A percentile compares a stretch with the other conserved stretches of the same genome.
Evolutionary conservation across 2,888 invertebrate species (phyloP).

Genomic region (Ophion ventricosus): DNA sequence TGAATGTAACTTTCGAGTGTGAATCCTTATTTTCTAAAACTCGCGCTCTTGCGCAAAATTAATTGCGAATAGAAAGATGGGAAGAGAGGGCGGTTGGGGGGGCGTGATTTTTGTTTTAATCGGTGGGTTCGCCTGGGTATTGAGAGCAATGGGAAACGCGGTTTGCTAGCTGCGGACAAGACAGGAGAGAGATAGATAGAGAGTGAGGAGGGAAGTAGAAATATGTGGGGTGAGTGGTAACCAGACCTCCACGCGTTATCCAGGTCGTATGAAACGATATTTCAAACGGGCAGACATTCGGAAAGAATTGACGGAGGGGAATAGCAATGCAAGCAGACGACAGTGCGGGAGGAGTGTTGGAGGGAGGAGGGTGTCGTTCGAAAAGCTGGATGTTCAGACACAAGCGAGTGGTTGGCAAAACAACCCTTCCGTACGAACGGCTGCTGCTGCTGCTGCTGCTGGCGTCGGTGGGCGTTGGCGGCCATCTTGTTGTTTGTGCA

Average conservation of each 20-base stretch:
- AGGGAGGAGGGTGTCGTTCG: slow-evolving; percentile 45
- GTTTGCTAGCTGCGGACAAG: slow-evolving; percentile 4
- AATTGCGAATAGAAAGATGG: background rate
- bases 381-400: slow-evolving; percentile 62
- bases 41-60: background rate
- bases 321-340: slow-evolving; percentile 58
- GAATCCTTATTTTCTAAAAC: background rate
- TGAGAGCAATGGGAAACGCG: background rate
- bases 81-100: no score
- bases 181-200: slow-evolving; percentile 3
- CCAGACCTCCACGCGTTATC: slow-evolving; percentile 60
- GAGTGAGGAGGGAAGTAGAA: slow-evolving; percentile 12
- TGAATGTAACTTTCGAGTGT: background rate
- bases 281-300: slow-evolving; percentile 78
- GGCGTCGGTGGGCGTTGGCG: slow-evolving; percentile 73
- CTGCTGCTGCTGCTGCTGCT: slow-evolving; percentile 72
- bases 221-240: slow-evolving; percentile 33
- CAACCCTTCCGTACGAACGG: slow-evolving; percentile 77
- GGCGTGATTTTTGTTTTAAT: background rate
- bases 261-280: slow-evolving; percentile 73
- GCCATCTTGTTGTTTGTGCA: slow-evolving; percentile 82
- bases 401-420: slow-evolving; percentile 74
- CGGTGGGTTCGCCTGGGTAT: background rate
- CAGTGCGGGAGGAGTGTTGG: slow-evolving; percentile 31
- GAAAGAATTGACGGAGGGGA: slow-evolving; percentile 77